These are phyloP conservation scores for Trachelus iudaicus DNA, from an alignment of 2,888 invertebrate genomes.

Conservation along the genomic window DNA sequence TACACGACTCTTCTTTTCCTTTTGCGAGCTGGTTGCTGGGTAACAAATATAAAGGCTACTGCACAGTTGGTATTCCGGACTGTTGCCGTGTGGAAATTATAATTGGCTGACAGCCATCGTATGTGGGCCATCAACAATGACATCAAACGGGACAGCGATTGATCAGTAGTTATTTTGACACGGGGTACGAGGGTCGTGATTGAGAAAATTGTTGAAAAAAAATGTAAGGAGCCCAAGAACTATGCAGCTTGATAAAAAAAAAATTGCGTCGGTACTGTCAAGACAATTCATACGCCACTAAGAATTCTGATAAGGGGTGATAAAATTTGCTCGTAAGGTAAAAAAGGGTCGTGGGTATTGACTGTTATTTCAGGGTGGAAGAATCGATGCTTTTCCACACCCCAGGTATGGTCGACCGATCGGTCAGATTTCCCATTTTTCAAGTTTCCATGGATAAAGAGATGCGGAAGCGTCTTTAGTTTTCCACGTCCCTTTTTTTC, in stretches of 20 bases:
- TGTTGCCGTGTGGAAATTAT: neutral
- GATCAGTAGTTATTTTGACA: neutral
- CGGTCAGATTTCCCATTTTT: neutral
- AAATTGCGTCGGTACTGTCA: neutral
- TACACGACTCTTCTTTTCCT: neutral
- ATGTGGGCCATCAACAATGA: neutral
- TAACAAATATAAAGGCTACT: neutral
- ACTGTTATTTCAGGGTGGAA: neutral
- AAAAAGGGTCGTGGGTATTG: neutral
- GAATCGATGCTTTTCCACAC: neutral
- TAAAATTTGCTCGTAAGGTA: neutral
- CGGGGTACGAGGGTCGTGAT: neutral
- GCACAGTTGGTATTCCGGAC: neutral
- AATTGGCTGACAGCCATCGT: neutral
- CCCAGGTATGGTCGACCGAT: neutral
- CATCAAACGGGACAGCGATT: neutral
- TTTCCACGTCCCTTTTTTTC: neutral
- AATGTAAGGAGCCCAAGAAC: fast-evolving
- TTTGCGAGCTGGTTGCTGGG: neutral
- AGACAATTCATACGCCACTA: neutral
- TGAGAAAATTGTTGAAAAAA: too few species aligned
- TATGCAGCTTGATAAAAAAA: neutral
- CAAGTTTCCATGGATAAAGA: neutral
- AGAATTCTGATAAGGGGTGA: neutral
- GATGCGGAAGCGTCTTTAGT: neutral